Evolutionary conservation across 2,113 vertebrate genomes (phyloP).

Genomic region (Stomatorhinus ivindoensis): DNA sequence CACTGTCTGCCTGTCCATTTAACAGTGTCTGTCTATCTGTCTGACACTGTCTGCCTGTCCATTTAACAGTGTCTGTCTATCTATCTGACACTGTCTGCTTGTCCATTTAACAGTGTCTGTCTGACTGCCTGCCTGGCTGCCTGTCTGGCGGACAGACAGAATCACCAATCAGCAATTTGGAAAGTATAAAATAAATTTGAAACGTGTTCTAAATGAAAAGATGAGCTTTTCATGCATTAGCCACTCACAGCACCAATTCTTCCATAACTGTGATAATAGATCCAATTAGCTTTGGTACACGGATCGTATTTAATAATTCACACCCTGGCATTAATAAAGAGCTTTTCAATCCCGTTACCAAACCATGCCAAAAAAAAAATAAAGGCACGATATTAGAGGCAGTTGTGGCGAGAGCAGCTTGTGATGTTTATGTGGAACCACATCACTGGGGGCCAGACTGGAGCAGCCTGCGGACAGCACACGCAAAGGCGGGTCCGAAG

Average conservation of each 20-base stretch:
- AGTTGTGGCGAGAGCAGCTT: constrained; percentile 24
- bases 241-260: neutral
- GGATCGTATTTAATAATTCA: neutral
- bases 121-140: no score
- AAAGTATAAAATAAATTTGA: neutral
- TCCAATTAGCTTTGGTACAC: neutral
- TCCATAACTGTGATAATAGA: neutral
- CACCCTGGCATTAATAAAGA: neutral
- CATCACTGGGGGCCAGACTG: neutral
- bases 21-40: no score
- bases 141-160: neutral
- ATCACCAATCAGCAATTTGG: neutral
- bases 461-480: neutral
- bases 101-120: neutral
- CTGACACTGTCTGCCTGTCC: no score
- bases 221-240: neutral
- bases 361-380: no score
- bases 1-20: no score
- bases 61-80: neutral
- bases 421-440: constrained; percentile 26
- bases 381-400: neutral
- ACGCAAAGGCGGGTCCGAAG: constrained; percentile 47
- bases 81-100: neutral
- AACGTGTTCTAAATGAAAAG: neutral
- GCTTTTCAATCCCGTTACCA: constrained; percentile 2